phyloP scores from a whole-genome alignment of 2,113 vertebrate species.

The Motacilla tschutschensis region DNA sequence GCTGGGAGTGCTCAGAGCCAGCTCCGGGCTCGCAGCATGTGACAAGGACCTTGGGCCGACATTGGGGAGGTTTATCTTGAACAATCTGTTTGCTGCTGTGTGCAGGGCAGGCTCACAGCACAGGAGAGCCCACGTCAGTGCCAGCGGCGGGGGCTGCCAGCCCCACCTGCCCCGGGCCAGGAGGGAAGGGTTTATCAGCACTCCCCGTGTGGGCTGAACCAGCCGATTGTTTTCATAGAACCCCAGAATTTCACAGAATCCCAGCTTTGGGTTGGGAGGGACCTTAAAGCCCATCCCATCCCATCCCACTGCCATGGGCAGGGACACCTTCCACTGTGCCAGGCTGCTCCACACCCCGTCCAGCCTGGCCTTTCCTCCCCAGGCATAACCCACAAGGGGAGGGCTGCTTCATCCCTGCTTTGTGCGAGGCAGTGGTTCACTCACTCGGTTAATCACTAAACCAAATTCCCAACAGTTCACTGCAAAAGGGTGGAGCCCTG shows the following conservation, averaged over 20 bases:
- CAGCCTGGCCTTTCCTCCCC: background rate
- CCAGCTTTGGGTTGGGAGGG: background rate
- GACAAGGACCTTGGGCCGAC: conserved; percentile 27
- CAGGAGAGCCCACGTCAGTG: background rate
- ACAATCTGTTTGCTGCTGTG: background rate
- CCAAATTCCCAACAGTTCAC: background rate
- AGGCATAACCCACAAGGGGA: rapidly evolving
- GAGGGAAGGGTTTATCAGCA: background rate
- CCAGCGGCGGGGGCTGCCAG: background rate
- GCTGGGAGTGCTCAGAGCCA: background rate
- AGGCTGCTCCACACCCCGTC: rapidly evolving
- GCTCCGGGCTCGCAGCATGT: rapidly evolving
- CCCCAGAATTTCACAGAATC: background rate
- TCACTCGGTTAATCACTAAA: background rate
- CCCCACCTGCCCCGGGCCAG: rapidly evolving
- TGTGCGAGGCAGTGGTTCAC: background rate
- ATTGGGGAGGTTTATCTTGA: background rate
- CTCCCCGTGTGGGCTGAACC: background rate
- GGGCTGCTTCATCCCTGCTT: background rate
- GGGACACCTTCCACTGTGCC: background rate
- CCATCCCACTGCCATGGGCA: background rate
- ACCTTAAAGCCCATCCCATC: background rate
- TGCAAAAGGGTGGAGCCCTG: background rate
- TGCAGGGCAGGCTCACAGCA: background rate
- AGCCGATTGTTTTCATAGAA: rapidly evolving